phyloP scores from a whole-genome alignment of 2,888 invertebrate genomes.

The Cantharis flavilabris region DNA sequence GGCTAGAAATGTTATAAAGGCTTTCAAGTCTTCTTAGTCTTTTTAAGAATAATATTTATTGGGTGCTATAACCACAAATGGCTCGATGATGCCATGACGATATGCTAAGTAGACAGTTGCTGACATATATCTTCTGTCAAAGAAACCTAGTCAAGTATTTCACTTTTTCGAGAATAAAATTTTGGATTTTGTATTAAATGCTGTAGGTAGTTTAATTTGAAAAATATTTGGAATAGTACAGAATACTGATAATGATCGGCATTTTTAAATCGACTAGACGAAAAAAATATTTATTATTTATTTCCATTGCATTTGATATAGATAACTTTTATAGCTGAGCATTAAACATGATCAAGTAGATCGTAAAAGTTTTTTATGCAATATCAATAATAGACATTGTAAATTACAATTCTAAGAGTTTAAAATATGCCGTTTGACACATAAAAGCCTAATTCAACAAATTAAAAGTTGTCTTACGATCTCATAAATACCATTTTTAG shows the following conservation, averaged over 20 bases:
- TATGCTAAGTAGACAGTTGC: conserved; percentile 17
- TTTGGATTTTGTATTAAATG: conserved; percentile 1
- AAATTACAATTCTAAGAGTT: neutral
- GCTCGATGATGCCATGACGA: conserved; percentile 21
- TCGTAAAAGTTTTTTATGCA: neutral
- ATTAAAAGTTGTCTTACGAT: neutral
- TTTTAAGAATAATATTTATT: conserved; percentile 19
- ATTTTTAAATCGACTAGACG: neutral
- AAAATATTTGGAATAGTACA: neutral
- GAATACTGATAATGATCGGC: neutral
- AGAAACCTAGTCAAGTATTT: neutral
- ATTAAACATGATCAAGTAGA: neutral
- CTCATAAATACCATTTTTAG: neutral
- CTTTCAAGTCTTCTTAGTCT: neutral
- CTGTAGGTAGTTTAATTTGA: too few species aligned
- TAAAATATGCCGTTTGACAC: neutral
- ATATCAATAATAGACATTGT: neutral
- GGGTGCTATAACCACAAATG: conserved; percentile 16
- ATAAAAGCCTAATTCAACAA: neutral
- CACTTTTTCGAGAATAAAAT: neutral
- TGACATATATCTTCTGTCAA: conserved; percentile 22
- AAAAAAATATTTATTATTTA: conserved; percentile 3
- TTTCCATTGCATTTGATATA: neutral
- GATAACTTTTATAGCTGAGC: neutral
- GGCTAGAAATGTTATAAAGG: neutral